These are phyloP conservation scores for Nymphalis c-album DNA, from an alignment of 2,888 invertebrate genomes.

Conservation along the genomic window DNA sequence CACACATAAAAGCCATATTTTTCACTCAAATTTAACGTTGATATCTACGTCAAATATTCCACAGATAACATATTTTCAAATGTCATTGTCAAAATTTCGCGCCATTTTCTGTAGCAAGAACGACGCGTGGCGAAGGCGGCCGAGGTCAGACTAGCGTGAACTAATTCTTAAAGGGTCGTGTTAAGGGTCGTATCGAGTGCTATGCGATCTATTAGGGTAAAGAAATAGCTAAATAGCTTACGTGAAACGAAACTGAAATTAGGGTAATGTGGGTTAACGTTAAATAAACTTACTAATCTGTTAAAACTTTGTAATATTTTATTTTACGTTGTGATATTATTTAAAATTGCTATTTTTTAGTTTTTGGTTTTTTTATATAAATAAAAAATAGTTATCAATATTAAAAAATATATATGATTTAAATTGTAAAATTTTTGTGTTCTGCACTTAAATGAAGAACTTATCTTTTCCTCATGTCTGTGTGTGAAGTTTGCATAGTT, in stretches of 20 bases:
- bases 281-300: not conserved
- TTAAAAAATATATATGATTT: too few relatives aligned
- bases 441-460: not conserved
- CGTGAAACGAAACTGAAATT: conserved; percentile 23
- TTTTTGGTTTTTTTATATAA: too few relatives aligned
- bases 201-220: conserved; percentile 47
- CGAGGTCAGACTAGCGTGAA: conserved; percentile 64
- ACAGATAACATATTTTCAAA: conserved; percentile 37
- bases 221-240: conserved; percentile 35
- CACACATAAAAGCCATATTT: not conserved
- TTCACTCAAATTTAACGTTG: conserved; percentile 10
- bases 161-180: conserved; percentile 50
- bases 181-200: conserved; percentile 69
- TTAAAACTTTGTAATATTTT: not conserved
- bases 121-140: conserved; percentile 60
- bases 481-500: too few relatives aligned
- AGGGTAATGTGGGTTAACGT: conserved; percentile 15
- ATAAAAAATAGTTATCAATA: too few relatives aligned
- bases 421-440: not conserved
- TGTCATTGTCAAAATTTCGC: conserved; percentile 52
- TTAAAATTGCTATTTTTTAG: too few relatives aligned
- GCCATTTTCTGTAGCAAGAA: conserved; percentile 47
- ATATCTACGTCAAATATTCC: conserved; percentile 6
- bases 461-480: not conserved
- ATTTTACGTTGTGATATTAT: not conserved